These are phyloP conservation scores for Paramormyrops hopkinsi DNA, from an alignment of 2,797 vertebrate species.

Conservation along the genomic window DNA sequence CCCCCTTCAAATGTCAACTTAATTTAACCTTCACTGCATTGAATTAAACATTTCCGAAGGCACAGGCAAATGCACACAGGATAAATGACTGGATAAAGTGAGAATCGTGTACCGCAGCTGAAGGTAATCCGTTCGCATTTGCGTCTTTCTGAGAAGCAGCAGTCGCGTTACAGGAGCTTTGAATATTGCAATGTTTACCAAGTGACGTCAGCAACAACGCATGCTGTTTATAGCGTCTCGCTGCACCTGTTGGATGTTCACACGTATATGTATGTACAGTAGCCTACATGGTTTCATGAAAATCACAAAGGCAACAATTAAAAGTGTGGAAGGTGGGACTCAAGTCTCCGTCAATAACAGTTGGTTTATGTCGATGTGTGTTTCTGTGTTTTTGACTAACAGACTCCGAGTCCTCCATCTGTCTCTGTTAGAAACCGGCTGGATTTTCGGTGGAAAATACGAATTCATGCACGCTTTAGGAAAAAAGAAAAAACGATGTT, in stretches of 20 bases:
- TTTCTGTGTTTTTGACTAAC: background rate
- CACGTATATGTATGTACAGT: background rate
- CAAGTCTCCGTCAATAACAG: background rate
- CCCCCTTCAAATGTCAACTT: constrained; percentile 21
- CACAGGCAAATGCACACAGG: background rate
- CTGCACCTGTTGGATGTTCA: constrained; percentile 13
- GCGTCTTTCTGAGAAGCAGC: background rate
- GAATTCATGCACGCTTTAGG: background rate
- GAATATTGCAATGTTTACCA: constrained; percentile 21
- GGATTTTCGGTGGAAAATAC: background rate
- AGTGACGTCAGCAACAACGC: constrained; percentile 30
- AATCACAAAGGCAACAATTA: background rate
- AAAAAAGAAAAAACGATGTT: background rate
- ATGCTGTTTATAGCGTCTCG: background rate
- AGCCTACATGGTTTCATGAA: background rate
- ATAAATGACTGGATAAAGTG: background rate
- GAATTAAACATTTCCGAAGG: background rate
- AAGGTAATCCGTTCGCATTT: background rate
- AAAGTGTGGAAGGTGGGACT: background rate
- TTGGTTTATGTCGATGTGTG: background rate
- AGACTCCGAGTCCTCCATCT: background rate
- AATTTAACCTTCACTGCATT: background rate
- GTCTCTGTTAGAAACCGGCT: background rate
- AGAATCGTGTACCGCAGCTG: background rate
- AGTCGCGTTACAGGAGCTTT: background rate